Conservation (phyloP, 2,797 vertebrate species). For the Lepidocolaptes lacrymiger region DNA sequence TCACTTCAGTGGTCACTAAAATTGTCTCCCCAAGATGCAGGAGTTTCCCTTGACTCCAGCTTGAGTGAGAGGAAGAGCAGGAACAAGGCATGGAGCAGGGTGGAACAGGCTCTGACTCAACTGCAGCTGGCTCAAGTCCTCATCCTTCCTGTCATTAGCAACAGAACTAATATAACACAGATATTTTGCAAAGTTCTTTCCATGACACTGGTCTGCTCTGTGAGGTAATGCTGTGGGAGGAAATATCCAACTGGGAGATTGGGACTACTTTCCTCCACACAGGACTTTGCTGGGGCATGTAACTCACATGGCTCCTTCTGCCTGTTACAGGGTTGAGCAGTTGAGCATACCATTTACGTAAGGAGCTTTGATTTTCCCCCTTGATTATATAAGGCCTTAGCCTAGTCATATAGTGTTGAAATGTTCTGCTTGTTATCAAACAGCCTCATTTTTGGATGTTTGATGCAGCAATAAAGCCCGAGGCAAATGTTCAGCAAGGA, state of each 20-base stretch:
- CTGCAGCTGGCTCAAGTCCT: neutral
- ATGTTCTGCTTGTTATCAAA: neutral
- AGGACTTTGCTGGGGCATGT: neutral
- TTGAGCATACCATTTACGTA: neutral
- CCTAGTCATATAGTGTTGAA: neutral
- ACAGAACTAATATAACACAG: neutral
- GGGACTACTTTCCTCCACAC: neutral
- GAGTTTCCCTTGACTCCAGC: neutral
- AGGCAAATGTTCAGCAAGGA: neutral
- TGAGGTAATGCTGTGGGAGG: neutral
- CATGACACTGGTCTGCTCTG: neutral
- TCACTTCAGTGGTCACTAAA: neutral
- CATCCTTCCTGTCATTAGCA: neutral
- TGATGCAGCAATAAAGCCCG: neutral
- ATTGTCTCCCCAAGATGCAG: neutral
- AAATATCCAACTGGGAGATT: neutral
- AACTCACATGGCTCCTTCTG: neutral
- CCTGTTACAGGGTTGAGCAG: neutral
- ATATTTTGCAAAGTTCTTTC: neutral
- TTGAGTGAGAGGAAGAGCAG: neutral
- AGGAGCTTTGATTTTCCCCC: neutral
- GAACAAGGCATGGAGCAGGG: neutral
- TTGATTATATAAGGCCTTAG: neutral
- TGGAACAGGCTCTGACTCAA: neutral
- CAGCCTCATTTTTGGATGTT: neutral